Evolutionary conservation across 2,888 invertebrate species (phyloP), one percentile per base, ranked within the genome.

Genomic region (Autographa pulchrina): DNA sequence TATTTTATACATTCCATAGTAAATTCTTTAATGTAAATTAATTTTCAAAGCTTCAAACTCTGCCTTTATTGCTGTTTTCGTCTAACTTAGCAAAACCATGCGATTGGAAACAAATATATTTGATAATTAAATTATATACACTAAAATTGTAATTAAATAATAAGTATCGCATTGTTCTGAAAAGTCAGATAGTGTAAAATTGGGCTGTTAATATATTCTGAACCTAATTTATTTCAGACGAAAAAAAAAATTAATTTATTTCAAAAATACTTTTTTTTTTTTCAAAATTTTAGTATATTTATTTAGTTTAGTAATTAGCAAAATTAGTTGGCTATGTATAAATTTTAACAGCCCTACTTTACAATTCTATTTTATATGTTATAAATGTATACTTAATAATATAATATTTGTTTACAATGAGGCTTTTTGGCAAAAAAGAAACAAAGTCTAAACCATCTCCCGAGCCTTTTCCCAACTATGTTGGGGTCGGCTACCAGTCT

Each of bases 41-140:
- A 13, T 25, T 56, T 56, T 25, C 20, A 3, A 56, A 61, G 32
- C 38, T 76, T 68, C 65, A 75, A 72, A 76, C 67, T 75, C 58
- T 18, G 5, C 9, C 41, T 35, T 62, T n/a, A 62, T 54, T 31
- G 60, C 38, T 61, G 48, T 52, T 14, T 58, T 71, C 0, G 25
- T 72, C 72, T 72, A 58, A 54, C 65, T 78, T 75, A 75, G 75
- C 79, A 78, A 78, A 75, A 75, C 77, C 79, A 72, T 78, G 75
- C 79, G 75, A 78, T 56, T 18, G 11, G 9, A 71, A 52, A 6
- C 2, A 65, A 71, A 65, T 20, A 67, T 25, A 35, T 70, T 78
- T 78, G 75, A 70, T 70, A 78, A 41, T 18, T 65, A 43, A 32
- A 16, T 31, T 25, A 16, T 58, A 58, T 35, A 32, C 32, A 59